Conservation (phyloP, 1,140 invertebrate genomes). For the Leptestheria dahalacensis region DNA sequence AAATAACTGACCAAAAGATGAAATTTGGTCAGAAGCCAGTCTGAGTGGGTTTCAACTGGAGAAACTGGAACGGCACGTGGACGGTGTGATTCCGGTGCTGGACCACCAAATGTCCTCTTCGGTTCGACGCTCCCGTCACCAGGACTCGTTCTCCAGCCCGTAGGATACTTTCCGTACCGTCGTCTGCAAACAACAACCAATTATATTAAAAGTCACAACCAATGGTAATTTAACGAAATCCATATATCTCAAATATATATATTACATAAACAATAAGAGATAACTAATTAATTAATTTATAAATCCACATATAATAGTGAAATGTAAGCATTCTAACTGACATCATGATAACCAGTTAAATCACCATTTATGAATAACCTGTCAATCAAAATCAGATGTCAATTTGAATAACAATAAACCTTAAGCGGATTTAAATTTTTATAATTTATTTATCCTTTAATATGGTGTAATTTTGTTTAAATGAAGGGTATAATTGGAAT, state of each 20-base stretch:
- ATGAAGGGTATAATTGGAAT: neutral
- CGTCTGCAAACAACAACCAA: neutral
- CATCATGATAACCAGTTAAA: too few species aligned
- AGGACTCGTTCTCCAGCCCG: slow-evolving; percentile 66
- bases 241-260: too few species aligned
- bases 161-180: slow-evolving; percentile 44
- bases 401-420: neutral
- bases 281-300: too few species aligned
- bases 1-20: too few species aligned
- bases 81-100: slow-evolving; percentile 61
- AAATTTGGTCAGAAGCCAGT: slow-evolving; percentile 8
- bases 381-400: neutral
- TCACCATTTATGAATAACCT: neutral
- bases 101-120: slow-evolving; percentile 63
- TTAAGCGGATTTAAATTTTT: neutral
- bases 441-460: neutral
- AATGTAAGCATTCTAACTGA: too few species aligned
- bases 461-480: neutral
- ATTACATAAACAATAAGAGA: too few species aligned
- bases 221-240: neutral
- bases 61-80: slow-evolving; percentile 73
- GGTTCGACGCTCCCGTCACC: slow-evolving; percentile 61
- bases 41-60: slow-evolving; percentile 47
- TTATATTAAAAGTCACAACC: neutral
- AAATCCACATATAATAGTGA: too few species aligned